These are phyloP conservation scores for Noctuana brunneofusca DNA, from an alignment of 2,888 invertebrate genomes.

Conservation along the genomic window DNA sequence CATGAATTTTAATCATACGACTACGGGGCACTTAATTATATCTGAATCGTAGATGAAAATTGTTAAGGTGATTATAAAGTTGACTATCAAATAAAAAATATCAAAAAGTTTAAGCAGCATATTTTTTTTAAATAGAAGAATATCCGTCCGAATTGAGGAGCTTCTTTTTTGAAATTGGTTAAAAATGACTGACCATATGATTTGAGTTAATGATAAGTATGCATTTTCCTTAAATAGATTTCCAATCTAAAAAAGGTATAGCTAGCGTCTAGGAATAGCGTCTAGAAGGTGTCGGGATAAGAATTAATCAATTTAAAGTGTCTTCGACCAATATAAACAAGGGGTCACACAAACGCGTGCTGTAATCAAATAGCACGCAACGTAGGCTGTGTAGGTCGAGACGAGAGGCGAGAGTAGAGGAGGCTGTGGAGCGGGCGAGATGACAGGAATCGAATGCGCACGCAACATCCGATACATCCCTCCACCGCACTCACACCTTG, in stretches of 20 bases:
- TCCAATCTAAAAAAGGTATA: not conserved
- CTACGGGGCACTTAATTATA: slow-evolving; percentile 2
- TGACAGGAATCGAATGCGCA: slow-evolving; percentile 59
- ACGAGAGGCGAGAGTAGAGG: slow-evolving; percentile 45
- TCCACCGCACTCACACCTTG: slow-evolving; percentile 58
- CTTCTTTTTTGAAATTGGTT: no score
- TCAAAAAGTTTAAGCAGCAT: no score
- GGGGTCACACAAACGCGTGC: slow-evolving; percentile 69
- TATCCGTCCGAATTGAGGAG: no score
- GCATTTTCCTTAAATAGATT: not conserved
- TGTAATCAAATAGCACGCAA: slow-evolving; percentile 76
- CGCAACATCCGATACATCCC: slow-evolving; percentile 57
- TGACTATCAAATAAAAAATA: not conserved
- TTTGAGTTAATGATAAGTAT: not conserved
- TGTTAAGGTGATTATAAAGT: not conserved
- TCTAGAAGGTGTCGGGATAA: slow-evolving; percentile 67
- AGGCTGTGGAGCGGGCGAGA: slow-evolving; percentile 54
- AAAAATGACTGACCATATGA: not conserved
- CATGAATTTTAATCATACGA: slow-evolving; percentile 15
- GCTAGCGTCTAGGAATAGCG: slow-evolving; percentile 48
- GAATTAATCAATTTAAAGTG: slow-evolving; percentile 80
- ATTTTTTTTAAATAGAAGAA: no score
- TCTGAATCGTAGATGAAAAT: not conserved
- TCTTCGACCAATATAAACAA: slow-evolving; percentile 79
- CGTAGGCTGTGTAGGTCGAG: slow-evolving; percentile 61